Evolutionary conservation across 2,888 invertebrate species (phyloP).

Genomic region (Drosophila demipolita): DNA sequence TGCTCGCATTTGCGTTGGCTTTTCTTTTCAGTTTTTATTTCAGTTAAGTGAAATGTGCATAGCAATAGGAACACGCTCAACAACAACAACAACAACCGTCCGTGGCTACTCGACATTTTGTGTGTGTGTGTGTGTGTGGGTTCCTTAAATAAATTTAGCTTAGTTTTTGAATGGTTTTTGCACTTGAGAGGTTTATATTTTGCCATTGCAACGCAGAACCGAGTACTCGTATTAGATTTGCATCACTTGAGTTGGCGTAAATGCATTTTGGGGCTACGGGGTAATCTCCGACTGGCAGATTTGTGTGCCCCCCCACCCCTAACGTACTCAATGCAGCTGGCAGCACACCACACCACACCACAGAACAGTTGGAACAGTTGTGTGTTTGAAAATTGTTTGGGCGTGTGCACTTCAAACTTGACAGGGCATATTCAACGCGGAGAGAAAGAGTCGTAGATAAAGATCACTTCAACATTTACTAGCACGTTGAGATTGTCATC

Average conservation of each 20-base stretch:
- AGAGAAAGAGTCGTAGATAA: background rate
- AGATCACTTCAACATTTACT: constrained; percentile 39
- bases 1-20: constrained; percentile 79
- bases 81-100: constrained; percentile 21
- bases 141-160: constrained; percentile 79
- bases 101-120: constrained; percentile 24
- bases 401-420: constrained; percentile 66
- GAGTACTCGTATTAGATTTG: constrained; percentile 71
- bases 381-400: constrained; percentile 63
- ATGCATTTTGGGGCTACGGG: constrained; percentile 74
- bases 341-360: background rate
- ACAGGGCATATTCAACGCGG: constrained; percentile 30
- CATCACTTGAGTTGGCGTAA: constrained; percentile 79
- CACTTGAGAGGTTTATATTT: constrained; percentile 78
- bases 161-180: constrained; percentile 80
- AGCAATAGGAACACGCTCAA: constrained; percentile 41
- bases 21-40: constrained; percentile 79
- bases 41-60: constrained; percentile 76
- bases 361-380: constrained; percentile 12
- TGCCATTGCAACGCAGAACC: constrained; percentile 54
- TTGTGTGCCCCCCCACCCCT: constrained; percentile 46
- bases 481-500: constrained; percentile 29
- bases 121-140: constrained; percentile 42
- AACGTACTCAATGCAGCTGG: constrained; percentile 5
- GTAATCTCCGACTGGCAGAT: constrained; percentile 75